Evolutionary conservation across 2,113 vertebrate genomes (phyloP).

Genomic region (Caracal caracal): DNA sequence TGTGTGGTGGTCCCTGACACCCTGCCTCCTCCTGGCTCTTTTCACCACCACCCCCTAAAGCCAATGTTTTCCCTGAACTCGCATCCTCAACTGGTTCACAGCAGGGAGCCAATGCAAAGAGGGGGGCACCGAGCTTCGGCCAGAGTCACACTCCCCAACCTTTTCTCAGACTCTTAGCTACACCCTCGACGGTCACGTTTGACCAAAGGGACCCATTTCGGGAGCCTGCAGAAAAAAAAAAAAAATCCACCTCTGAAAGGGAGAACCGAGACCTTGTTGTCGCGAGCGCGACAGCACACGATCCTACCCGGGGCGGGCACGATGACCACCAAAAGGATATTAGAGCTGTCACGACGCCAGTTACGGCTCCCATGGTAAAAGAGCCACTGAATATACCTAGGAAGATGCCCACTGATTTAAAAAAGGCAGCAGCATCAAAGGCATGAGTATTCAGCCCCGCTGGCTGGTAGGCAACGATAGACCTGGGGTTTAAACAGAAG

Average conservation of each 20-base stretch:
- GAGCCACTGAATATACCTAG: slow-evolving; percentile 99
- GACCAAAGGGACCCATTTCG: background rate
- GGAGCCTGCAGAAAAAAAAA: background rate
- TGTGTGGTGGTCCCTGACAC: background rate
- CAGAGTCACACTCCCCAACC: background rate
- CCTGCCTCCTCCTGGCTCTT: background rate
- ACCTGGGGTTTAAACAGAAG: slow-evolving; percentile 85
- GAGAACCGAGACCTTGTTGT: background rate
- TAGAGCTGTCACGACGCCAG: slow-evolving; percentile 96
- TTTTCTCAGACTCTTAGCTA: background rate
- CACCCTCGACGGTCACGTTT: background rate
- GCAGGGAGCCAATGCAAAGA: background rate
- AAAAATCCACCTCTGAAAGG: slow-evolving; percentile 40
- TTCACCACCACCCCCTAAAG: background rate
- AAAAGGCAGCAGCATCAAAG: slow-evolving; percentile 97
- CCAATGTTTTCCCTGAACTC: background rate
- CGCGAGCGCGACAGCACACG: background rate
- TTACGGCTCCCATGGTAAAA: slow-evolving; percentile 97
- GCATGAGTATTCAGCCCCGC: slow-evolving; percentile 94
- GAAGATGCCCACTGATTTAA: slow-evolving; percentile 98
- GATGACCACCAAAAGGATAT: slow-evolving; percentile 92
- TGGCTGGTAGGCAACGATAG: slow-evolving; percentile 97
- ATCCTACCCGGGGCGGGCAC: background rate
- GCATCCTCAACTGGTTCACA: background rate
- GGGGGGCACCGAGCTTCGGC: background rate